Base-by-base conservation (phyloP, 2,797 vertebrate genomes). In the Takifugu ocellatus region DNA sequence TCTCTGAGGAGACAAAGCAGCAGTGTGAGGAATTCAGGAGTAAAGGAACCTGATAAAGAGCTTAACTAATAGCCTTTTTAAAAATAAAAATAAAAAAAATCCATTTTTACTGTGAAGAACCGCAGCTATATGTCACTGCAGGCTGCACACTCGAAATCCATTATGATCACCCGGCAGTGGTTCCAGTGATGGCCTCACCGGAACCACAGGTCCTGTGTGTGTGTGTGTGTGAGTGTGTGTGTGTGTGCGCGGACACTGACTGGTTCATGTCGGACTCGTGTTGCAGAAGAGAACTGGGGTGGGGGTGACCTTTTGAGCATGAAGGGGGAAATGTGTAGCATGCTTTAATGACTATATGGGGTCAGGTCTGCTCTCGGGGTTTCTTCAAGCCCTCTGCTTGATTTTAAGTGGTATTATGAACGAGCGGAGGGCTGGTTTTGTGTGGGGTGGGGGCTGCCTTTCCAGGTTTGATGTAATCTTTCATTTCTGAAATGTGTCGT, bases 321-420 rank as follows among this genome's bases (percentile, higher is more conserved):
- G 83, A 79, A 51, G 54, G 56, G 70, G 60, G 81, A 62, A 74
- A 51, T 63, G 70, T 68, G 61, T 76, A 60, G 82, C 84, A 82
- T 86, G 82, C 75, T 71, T 70, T 75, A 54, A 75, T 67, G 72
- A 70, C 67, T 84, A 76, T 72, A 70, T 84, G 81, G 70, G 83
- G 76, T 83, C 75, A 76, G 73, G 70, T 74, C 65, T 70, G 79
- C 50, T 79, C 39, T 75, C 72, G 68, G 46, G 60, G 64, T 3
- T 3, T 39, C 36, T 39, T 39, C 36, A 39, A 39, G 36, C 36
- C 36, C 36, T 39, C 36, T 39, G 36, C 36, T 39, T 71, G 44
- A 21, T n/a, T 15, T 46, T 72, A 63, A 45, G 72, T 52, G 43
- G 21, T 80, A 54, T 82, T 79, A 50, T 76, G 74, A 83, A 60